Base-by-base conservation (phyloP, 2,113 vertebrate species). In the Heteronetta atricapilla region DNA sequence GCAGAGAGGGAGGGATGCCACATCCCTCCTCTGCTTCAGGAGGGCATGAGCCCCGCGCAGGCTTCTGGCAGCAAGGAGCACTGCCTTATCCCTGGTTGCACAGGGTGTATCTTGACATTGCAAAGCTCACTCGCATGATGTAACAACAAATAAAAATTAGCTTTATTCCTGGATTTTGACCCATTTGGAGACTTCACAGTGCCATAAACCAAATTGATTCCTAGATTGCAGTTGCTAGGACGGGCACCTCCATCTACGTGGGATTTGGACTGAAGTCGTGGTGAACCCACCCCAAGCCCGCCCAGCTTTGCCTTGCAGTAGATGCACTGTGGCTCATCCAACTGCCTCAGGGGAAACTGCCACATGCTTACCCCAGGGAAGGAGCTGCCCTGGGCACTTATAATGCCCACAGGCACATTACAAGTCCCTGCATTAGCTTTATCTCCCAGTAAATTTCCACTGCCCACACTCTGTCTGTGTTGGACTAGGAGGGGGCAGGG, bases 21-120 rank as follows among this genome's bases (percentile, higher is more conserved):
- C 83, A 68, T 82, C 58, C 23, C 82, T 92, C 79, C 56, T 86
- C 77, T 1, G 2, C 88, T 60, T 88, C 90, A 92, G 83, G 86
- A 74, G 95, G 96, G 76, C 86, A 92, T 75, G 78, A 95, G 62
- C 70, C 68, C 78, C 33, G 36, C 58, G 21, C 88, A 83, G 90
- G 93, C 94, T 90, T 86, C 84, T 95, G 94, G 90, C 82, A 90
- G 94, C 91, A 92, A 96, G 97, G 97, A 95, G 95, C 96, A 75
- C 69, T 89, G 67, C 69, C 60, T 96, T 96, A 96, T 96, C 94
- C 91, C 91, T 81, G 94, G 93, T 94, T 58, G 66, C 82, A 96
- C 91, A 95, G 96, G 94, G 94, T 94, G 90, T 66, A 87, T 83
- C 89, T 86, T 88, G 58, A 76, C 88, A 53, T 53, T 75, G 78